Evolutionary conservation across 2,888 invertebrate genomes (phyloP).

Genomic region (Branchellion lobata): DNA sequence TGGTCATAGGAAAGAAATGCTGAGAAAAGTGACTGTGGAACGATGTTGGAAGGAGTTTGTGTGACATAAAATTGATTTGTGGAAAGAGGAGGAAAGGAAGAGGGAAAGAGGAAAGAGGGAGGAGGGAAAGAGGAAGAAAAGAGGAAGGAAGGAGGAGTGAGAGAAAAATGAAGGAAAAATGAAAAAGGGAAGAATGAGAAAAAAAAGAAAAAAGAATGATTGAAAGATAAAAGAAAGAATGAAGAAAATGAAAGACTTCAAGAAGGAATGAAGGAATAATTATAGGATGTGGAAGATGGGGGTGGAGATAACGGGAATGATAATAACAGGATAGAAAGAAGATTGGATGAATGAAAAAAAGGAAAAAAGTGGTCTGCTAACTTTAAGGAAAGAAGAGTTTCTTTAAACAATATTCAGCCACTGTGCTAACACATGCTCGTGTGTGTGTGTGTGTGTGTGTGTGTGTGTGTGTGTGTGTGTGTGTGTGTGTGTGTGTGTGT

Average conservation of each 20-base stretch:
- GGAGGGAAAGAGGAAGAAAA: neutral
- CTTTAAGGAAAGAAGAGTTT: neutral
- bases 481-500: slow-evolving; percentile 18
- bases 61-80: neutral
- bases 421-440: neutral
- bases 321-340: neutral
- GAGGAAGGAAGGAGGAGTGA: neutral
- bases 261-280: neutral
- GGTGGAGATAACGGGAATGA: neutral
- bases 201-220: too few relatives aligned
- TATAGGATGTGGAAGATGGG: neutral
- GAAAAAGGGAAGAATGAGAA: too few relatives aligned
- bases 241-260: neutral
- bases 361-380: neutral
- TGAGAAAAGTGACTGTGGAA: too few relatives aligned
- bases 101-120: neutral
- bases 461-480: slow-evolving; percentile 7
- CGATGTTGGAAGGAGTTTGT: too few relatives aligned
- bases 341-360: neutral
- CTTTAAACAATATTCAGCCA: slow-evolving; percentile 15
- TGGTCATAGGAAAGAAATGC: too few relatives aligned
- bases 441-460: slow-evolving; percentile 25
- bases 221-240: neutral
- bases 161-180: neutral
- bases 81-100: neutral